A percentile compares a stretch with the other conserved stretches of the same genome.
Evolutionary conservation across 2,113 vertebrate species (phyloP).

Genomic region (Madoqua kirkii): DNA sequence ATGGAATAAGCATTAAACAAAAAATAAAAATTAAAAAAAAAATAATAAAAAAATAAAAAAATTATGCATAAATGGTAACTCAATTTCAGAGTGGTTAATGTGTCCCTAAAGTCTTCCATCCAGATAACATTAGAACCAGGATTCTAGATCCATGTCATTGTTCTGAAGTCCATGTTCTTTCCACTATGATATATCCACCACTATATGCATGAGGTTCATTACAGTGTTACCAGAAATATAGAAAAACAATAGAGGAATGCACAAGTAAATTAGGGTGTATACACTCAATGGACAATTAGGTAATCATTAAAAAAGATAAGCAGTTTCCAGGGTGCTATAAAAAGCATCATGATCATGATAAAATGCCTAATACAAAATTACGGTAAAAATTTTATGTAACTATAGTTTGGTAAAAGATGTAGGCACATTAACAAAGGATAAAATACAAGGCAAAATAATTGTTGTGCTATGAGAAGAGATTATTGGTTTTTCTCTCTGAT

Average conservation of each 20-base stretch:
- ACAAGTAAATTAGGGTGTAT: constrained; percentile 7
- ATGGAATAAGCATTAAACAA: no score
- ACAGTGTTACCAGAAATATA: not conserved
- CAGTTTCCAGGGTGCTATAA: constrained; percentile 51
- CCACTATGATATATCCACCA: not conserved
- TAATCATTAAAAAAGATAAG: constrained; percentile 50
- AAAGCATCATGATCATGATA: constrained; percentile 43
- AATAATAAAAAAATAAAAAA: no score
- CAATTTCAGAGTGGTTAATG: not conserved
- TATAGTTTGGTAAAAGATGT: constrained; percentile 44
- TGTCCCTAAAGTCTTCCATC: not conserved
- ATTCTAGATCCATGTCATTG: not conserved
- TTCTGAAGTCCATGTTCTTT: not conserved
- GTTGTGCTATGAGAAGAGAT: not conserved
- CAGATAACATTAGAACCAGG: not conserved
- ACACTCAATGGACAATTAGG: constrained; percentile 45
- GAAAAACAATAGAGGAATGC: not conserved
- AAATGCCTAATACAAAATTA: constrained; percentile 64
- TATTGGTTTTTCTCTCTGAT: not conserved
- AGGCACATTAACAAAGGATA: constrained; percentile 36
- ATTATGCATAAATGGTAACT: not conserved
- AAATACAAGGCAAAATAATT: constrained; percentile 37
- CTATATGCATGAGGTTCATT: not conserved
- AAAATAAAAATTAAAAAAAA: no score
- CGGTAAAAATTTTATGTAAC: constrained; percentile 49